Evolutionary conservation across 2,113 vertebrate genomes (phyloP), one percentile per base, ranked within the genome.

Genomic region (Stigmatopora argus): DNA sequence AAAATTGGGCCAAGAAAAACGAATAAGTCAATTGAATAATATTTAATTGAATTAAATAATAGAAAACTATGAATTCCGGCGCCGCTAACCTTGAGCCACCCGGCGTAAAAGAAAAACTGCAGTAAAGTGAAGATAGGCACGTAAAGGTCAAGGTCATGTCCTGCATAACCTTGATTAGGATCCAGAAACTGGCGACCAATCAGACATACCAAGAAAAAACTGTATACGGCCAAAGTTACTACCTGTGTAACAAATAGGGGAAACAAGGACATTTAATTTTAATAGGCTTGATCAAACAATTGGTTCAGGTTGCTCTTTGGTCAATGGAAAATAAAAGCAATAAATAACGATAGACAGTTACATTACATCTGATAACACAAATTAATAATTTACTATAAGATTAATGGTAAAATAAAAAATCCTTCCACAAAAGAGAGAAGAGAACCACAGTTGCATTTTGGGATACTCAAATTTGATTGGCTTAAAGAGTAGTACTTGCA

Each of bases 161-260:
- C 94, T 0, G 84, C 82, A 66, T 96, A 96, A 55, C 92, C 93
- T 82, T 93, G 94, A 4, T 73, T 64, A 0, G 95, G 94, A 80
- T 98, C 96, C 75, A 98, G 89, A 81, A 97, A 98, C 88, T 98
- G 96, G 0, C 94, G 93, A 11, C 96, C 96, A 6, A 98, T 92
- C 46, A 98, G 91, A 84, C 95, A 97, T 64, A 94, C 93, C 77
- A 95, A 87, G 75, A 98, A 97, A 77, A 96, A 98, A 72, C 94
- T 95, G 88, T 97, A 98, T 19, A 97, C 95, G 0, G 96, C 96
- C 48, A 98, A 90, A 12, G 95, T 96, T 67, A 97, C 96, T 64
- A 98, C 96, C 96, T 98, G 72, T 2, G 26, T 23, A 17, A 47
- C 18, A 58, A 48, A 69, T 0, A 8, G 9, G 65, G 41, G 13